These are phyloP conservation scores for Pycnomerus fuliginosus DNA, from an alignment of 2,888 invertebrate species.

Conservation along the genomic window DNA sequence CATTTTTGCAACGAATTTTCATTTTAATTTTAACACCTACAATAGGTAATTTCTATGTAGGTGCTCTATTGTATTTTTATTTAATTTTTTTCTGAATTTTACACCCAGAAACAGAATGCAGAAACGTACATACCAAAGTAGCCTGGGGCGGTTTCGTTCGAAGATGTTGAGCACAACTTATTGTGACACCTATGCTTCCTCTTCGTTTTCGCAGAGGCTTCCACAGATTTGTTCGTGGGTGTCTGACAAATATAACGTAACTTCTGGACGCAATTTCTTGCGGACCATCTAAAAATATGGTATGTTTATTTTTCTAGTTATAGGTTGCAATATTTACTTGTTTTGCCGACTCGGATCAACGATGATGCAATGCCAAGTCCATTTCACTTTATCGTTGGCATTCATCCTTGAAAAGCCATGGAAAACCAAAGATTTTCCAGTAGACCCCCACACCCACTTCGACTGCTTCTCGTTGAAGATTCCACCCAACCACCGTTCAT, in stretches of 20 bases:
- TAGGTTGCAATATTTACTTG: constrained; percentile 20
- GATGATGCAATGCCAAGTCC: constrained; percentile 70
- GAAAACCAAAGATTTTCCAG: constrained; percentile 66
- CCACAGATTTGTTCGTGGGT: constrained; percentile 3
- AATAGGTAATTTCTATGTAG: no score
- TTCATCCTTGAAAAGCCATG: constrained; percentile 68
- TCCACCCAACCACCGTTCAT: constrained; percentile 78
- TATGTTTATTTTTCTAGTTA: background rate
- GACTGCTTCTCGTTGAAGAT: constrained; percentile 69
- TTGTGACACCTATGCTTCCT: constrained; percentile 1
- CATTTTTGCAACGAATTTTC: no score
- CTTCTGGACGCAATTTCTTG: constrained; percentile 18
- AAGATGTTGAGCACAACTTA: constrained; percentile 2
- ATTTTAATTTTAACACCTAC: no score
- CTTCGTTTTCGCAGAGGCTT: background rate
- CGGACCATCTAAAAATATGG: constrained; percentile 14
- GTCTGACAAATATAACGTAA: constrained; percentile 31
- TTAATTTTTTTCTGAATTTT: no score
- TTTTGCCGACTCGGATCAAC: constrained; percentile 58
- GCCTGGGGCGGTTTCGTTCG: constrained; percentile 5
- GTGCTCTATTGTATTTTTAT: no score
- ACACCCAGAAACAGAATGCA: no score
- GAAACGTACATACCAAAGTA: constrained; percentile 10
- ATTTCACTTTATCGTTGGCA: constrained; percentile 55
- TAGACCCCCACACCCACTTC: constrained; percentile 75